Base-by-base conservation (phyloP, 2,888 invertebrate genomes). In the Drosophila picticornis region DNA sequence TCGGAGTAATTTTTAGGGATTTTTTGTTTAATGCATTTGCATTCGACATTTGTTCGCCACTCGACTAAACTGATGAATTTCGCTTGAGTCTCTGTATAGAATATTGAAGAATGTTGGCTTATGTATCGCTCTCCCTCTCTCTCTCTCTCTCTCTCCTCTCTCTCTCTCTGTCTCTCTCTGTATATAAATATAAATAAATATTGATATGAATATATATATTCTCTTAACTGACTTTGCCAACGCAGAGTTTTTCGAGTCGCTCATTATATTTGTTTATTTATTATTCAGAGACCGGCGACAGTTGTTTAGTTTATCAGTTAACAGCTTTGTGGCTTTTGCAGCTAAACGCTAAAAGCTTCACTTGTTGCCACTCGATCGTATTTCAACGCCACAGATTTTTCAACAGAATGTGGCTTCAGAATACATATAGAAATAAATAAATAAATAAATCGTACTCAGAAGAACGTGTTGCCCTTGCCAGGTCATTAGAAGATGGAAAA, bases 281-380 rank as follows among this genome's bases (percentile, higher is more conserved):
- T 50, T 64, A 38, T 58, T 78, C 67, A 29, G 69, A 51, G 57
- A 38, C 61, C 78, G 73, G 57, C 72, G 83, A 75, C 88, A 77
- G 75, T 89, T 90, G 90, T 90, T 90, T 90, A 84, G 81, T 77
- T 87, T 84, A 89, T 83, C 88, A 83, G 80, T 90, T 89, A 90
- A 85, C 90, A 85, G 77, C 77, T 80, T 72, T 64, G 65, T 57
- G 77, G 80, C 75, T 84, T 77, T 69, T 75, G 75, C 77, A 70
- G 72, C 46, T 63, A 78, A 64, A 68, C 70, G 79, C 80, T 81
- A 81, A 81, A 80, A 80, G 85, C 81, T 70, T 63, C 63, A 55
- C 51, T 57, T 62, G 66, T 57, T 57, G 51, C 66, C 51, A 70
- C 55, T 43, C 62, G 76, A 76, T 77, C 72, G 67, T 70, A 81